Base-by-base conservation (phyloP, 2,797 vertebrate species). In the Pseudochaenichthys georgianus region DNA sequence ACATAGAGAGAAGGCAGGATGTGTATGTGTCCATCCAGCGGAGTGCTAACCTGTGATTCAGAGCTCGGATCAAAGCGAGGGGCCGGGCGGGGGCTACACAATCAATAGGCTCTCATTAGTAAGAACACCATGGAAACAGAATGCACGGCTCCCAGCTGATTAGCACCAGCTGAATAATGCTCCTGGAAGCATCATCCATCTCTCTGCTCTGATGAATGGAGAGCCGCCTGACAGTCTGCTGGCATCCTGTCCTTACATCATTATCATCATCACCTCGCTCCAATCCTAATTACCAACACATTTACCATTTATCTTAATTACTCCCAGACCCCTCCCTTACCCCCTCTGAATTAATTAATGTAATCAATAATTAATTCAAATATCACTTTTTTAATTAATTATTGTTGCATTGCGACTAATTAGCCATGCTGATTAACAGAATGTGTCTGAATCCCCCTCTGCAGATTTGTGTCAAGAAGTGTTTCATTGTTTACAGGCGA, bases 281-380 rank as follows among this genome's bases (percentile, higher is more conserved):
- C 67, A 66, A 81, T 73, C 48, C 69, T 75, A 89, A 92, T 92
- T 92, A 90, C 54, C 51, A 83, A 62, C 80, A 78, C 70, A 78
- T 87, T 91, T 73, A 86, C 84, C 90, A 91, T 89, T 89, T 81
- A 87, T 92, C 86, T 93, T 94, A 94, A 95, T 95, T 94, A 95
- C 78, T 80, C 84, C 83, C 70, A 55, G 54, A 62, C 52, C 55
- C 60, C 51, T 19, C 34, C 34, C 57, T 73, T 61, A 64, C 51
- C 70, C 75, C 68, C 43, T 78, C 67, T 75, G 31, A 77, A 70
- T 90, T 93, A 94, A 95, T 95, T 94, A 95, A 93, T 83, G 80
- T 59, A 85, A 92, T 93, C 89, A 87, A 93, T 93, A 92, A 94
- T 95, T 93, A 88, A 94, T 93, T 93, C 84, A 92, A 93, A 92